Conservation (phyloP, 2,888 invertebrate genomes). For the Imbricaverruca yamaguchii region DNA sequence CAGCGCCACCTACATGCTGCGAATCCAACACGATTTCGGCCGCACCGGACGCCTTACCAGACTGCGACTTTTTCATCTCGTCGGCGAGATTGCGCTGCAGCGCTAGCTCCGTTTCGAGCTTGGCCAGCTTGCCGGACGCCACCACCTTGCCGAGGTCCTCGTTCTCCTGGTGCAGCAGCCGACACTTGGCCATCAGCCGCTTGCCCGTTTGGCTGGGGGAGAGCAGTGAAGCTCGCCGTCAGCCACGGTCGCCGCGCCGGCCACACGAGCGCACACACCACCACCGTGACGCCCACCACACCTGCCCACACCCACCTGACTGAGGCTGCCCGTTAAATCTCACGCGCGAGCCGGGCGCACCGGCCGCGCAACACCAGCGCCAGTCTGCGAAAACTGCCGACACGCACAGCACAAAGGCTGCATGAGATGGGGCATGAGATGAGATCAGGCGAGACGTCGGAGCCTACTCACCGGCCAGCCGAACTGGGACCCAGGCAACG, state of each 20-base stretch:
- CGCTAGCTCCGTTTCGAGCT: constrained; percentile 89
- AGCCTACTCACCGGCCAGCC: constrained; percentile 5
- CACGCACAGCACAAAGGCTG: background rate
- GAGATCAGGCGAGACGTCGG: background rate
- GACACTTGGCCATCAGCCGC: constrained; percentile 93
- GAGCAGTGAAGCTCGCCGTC: background rate
- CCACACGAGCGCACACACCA: no score
- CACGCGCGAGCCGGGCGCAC: background rate
- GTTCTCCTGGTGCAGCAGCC: constrained; percentile 90
- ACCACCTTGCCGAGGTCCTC: constrained; percentile 95
- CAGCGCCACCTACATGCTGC: no score
- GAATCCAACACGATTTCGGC: no score
- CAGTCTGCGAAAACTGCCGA: background rate
- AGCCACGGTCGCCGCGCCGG: no score
- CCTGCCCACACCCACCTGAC: background rate
- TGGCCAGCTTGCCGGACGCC: constrained; percentile 86
- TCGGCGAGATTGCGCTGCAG: constrained; percentile 91
- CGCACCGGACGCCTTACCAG: constrained; percentile 51
- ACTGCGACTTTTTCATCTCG: constrained; percentile 93
- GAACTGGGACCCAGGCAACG: background rate
- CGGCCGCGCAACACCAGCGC: background rate
- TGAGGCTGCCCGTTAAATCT: background rate
- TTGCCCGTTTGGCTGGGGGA: constrained; percentile 64
- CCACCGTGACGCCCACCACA: no score
- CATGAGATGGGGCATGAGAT: background rate